Evolutionary conservation across 2,888 invertebrate genomes (phyloP).

Genomic region (Cephus runcator): DNA sequence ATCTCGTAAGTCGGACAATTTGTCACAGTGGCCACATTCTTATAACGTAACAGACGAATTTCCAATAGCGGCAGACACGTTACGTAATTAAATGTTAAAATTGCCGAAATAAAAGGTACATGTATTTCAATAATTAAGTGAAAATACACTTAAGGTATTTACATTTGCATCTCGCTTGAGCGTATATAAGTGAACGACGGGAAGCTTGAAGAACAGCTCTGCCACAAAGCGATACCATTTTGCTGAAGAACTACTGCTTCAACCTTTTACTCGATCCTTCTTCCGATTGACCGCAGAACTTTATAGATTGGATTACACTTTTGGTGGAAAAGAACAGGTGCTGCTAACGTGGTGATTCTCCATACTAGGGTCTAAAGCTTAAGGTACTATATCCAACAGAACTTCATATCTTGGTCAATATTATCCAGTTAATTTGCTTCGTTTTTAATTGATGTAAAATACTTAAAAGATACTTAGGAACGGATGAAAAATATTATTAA

Average conservation of each 20-base stretch:
- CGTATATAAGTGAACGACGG: constrained; percentile 54
- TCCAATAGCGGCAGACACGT: constrained; percentile 14
- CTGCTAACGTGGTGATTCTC: background rate
- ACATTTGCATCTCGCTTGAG: constrained; percentile 30
- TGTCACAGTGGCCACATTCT: background rate
- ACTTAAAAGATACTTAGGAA: background rate
- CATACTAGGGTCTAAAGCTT: background rate
- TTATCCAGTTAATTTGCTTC: background rate
- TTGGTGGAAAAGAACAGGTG: background rate
- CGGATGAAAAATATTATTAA: background rate
- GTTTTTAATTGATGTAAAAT: background rate
- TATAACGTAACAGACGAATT: background rate
- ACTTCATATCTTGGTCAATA: background rate
- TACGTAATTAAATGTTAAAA: constrained; percentile 29
- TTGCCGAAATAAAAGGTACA: background rate
- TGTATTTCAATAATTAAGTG: background rate
- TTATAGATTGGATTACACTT: background rate
- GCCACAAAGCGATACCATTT: constrained; percentile 83
- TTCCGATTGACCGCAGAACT: background rate
- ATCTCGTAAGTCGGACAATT: constrained; percentile 5
- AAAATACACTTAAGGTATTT: constrained; percentile 14
- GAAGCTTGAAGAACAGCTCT: constrained; percentile 75
- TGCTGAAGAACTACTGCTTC: constrained; percentile 38
- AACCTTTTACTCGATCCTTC: background rate
- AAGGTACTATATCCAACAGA: background rate